Conservation (phyloP, 2,797 vertebrate genomes). For the Kryptolebias ocellatus region DNA sequence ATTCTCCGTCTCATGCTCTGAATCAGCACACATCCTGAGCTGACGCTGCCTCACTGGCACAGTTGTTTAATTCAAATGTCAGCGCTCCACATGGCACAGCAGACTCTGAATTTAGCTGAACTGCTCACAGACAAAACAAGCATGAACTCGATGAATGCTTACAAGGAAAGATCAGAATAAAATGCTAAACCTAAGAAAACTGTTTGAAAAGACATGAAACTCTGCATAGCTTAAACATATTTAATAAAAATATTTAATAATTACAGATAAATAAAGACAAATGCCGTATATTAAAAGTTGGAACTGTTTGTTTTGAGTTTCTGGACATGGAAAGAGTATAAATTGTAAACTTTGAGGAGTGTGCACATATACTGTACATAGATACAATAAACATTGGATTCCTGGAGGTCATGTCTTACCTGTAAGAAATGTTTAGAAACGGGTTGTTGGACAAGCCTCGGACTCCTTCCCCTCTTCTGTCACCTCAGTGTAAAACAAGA, state of each 20-base stretch:
- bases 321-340: too few relatives aligned
- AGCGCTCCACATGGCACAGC: not conserved
- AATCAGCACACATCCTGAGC: not conserved
- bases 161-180: not conserved
- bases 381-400: not conserved
- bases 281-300: too few relatives aligned
- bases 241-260: too few relatives aligned
- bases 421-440: conserved; percentile 52
- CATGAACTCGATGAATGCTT: not conserved
- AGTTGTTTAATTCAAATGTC: conserved; percentile 18
- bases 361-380: not conserved
- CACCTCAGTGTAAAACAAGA: conserved; percentile 45
- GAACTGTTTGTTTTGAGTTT: too few relatives aligned
- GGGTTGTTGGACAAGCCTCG: conserved; percentile 16
- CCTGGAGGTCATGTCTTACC: conserved; percentile 35
- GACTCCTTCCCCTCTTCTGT: conserved; percentile 21
- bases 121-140: not conserved
- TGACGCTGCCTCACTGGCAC: conserved; percentile 1
- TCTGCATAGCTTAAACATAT: too few relatives aligned
- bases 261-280: too few relatives aligned
- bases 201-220: too few relatives aligned
- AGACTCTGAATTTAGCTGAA: not conserved
- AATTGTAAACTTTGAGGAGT: conserved; percentile 14
- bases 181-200: too few relatives aligned
- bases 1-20: not conserved